A percentile compares a stretch with the other conserved stretches of the same genome.
Conservation (phyloP, 2,888 invertebrate genomes). For the Trachelus troglodyta region DNA sequence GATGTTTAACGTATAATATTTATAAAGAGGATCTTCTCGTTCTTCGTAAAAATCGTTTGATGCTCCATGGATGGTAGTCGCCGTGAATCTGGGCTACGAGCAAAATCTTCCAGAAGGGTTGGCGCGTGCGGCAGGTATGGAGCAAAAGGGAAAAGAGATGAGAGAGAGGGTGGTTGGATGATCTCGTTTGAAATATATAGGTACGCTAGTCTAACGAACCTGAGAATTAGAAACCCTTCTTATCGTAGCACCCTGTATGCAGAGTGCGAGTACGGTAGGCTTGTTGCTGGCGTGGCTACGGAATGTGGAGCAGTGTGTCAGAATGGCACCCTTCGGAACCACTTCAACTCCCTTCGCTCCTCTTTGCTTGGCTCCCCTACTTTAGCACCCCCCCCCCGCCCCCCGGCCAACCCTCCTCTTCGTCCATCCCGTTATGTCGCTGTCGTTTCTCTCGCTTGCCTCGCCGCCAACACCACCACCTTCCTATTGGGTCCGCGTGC, state of each 20-base stretch:
- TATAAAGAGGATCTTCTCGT: background rate
- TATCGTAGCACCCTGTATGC: conserved; percentile 3
- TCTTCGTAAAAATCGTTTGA: background rate
- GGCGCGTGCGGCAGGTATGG: background rate
- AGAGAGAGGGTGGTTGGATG: background rate
- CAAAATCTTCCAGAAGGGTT: background rate
- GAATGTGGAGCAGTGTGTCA: conserved; percentile 62
- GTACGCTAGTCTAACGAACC: background rate
- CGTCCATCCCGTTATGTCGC: conserved; percentile 18
- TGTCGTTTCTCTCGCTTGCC: conserved; percentile 20
- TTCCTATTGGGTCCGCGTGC: conserved; percentile 11
- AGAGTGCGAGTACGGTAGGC: background rate
- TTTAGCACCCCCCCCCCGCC: conserved; percentile 6
- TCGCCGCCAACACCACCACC: conserved; percentile 14
- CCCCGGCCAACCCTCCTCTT: conserved; percentile 10
- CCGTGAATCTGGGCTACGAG: background rate
- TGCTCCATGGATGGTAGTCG: no score
- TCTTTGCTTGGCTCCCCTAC: conserved; percentile 11
- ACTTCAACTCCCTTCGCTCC: conserved; percentile 27
- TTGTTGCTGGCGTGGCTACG: conserved; percentile 34
- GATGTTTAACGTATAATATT: background rate
- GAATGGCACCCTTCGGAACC: conserved; percentile 51
- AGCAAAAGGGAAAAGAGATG: background rate
- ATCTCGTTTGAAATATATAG: background rate
- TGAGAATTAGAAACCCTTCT: background rate